These are phyloP conservation scores for Eledona agricola DNA, from an alignment of 2,888 invertebrate genomes.

Conservation along the genomic window DNA sequence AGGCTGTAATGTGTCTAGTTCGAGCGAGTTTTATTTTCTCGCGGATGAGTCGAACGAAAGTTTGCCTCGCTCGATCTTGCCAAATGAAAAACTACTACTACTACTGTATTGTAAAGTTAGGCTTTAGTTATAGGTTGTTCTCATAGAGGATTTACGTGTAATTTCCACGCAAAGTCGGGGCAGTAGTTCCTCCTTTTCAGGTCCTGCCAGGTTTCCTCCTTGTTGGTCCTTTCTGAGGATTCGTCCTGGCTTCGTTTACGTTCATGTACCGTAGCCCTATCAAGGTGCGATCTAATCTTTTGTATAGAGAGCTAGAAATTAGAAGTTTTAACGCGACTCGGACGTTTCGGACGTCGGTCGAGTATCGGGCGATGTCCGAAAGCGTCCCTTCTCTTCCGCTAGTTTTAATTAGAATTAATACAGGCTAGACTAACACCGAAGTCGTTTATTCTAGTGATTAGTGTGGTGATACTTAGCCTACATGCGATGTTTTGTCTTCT, in stretches of 20 bases:
- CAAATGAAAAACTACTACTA: slow-evolving; percentile 21
- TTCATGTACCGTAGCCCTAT: slow-evolving; percentile 57
- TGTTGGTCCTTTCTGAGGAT: slow-evolving; percentile 60
- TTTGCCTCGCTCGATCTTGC: slow-evolving; percentile 36
- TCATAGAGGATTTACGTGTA: slow-evolving; percentile 44
- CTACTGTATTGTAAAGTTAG: slow-evolving; percentile 44
- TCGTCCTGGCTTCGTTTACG: slow-evolving; percentile 60
- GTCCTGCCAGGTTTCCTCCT: slow-evolving; percentile 57
- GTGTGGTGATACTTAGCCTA: slow-evolving; percentile 17
- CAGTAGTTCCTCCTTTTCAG: slow-evolving; percentile 62
- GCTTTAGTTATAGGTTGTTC: slow-evolving; percentile 33
- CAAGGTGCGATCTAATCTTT: slow-evolving; percentile 60
- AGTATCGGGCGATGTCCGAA: no score
- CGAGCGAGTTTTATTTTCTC: slow-evolving; percentile 42
- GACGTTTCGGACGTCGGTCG: slow-evolving; percentile 3
- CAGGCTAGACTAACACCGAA: slow-evolving; percentile 21
- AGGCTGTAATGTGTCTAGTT: slow-evolving; percentile 50
- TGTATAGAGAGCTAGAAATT: slow-evolving; percentile 47
- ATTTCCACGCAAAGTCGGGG: slow-evolving; percentile 58
- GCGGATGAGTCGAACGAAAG: no score
- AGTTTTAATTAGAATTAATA: slow-evolving; percentile 17
- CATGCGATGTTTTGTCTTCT: slow-evolving; percentile 14
- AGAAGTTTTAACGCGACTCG: slow-evolving; percentile 18
- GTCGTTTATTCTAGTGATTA: slow-evolving; percentile 14
- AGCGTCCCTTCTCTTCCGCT: slow-evolving; percentile 9